These are phyloP conservation scores for Perodicticus potto DNA, from an alignment of 2,797 vertebrate species.

Conservation along the genomic window DNA sequence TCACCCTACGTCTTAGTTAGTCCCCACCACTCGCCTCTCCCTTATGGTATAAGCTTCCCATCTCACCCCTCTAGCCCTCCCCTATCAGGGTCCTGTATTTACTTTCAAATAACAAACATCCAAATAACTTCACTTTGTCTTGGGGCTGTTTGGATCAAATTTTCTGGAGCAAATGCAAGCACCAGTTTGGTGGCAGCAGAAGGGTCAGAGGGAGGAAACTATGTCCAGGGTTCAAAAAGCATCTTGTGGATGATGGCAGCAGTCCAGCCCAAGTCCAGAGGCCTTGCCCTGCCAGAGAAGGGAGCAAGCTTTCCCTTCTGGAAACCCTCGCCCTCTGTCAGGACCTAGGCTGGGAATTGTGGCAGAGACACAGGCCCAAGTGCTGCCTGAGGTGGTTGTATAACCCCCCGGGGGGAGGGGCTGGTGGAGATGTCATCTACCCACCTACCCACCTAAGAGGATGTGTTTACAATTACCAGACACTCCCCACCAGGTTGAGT, in stretches of 20 bases:
- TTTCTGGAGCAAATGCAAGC: neutral
- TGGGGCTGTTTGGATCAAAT: neutral
- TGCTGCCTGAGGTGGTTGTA: neutral
- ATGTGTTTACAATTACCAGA: neutral
- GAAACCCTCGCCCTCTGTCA: neutral
- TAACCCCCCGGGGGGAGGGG: neutral
- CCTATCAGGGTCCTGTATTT: slow-evolving; percentile 64
- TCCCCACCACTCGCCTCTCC: neutral
- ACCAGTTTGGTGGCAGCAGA: neutral
- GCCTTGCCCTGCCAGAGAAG: neutral
- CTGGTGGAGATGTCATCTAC: neutral
- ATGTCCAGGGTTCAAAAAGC: neutral
- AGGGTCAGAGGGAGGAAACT: neutral
- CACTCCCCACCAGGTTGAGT: no score
- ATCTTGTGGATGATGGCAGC: neutral
- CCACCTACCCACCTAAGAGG: no score
- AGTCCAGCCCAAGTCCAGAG: neutral
- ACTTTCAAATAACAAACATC: slow-evolving; percentile 76
- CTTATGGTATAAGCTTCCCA: neutral
- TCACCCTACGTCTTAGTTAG: no score
- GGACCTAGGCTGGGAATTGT: neutral
- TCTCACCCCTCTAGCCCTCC: neutral
- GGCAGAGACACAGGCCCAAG: neutral
- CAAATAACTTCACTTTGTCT: slow-evolving; percentile 38
- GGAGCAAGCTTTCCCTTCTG: neutral